Percentiles rank a stretch among this genome's conserved stretches.
Conservation (phyloP, 2,888 invertebrate species). For the Cryptus armator region DNA sequence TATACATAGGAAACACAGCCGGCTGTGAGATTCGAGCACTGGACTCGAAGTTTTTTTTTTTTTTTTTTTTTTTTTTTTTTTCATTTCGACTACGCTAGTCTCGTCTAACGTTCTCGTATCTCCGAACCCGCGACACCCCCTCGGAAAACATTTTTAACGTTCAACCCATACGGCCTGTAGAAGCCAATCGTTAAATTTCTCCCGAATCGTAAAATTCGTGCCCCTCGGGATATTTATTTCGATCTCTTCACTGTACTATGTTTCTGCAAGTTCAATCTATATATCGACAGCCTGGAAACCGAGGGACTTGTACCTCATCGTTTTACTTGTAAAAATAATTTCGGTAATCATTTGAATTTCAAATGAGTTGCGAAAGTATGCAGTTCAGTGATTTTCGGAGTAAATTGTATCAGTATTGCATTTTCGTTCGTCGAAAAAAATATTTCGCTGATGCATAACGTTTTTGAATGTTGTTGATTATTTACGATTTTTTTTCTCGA, state of each 20-base stretch:
- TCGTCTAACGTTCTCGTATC: neutral
- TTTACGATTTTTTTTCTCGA: too few species aligned
- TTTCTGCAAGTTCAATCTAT: neutral
- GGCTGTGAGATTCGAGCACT: constrained; percentile 41
- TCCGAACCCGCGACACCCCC: neutral
- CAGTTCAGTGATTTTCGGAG: too few species aligned
- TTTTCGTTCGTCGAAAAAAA: too few species aligned
- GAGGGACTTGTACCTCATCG: too few species aligned
- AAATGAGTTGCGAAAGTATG: too few species aligned
- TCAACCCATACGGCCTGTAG: neutral
- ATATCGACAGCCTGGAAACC: too few species aligned
- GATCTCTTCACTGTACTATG: neutral
- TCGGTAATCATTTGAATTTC: too few species aligned
- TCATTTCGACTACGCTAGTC: neutral
- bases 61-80: neutral
- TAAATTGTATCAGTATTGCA: too few species aligned
- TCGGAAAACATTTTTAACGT: constrained; percentile 3
- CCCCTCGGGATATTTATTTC: neutral
- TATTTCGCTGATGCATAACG: too few species aligned
- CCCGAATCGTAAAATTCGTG: constrained; percentile 12
- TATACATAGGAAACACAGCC: constrained; percentile 10
- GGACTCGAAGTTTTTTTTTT: neutral
- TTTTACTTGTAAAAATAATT: too few species aligned
- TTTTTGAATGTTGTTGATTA: too few species aligned
- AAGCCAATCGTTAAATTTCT: constrained; percentile 12